Evolutionary conservation across 1,140 invertebrate genomes (phyloP).

Genomic region (Luehdorfia chinensis): DNA sequence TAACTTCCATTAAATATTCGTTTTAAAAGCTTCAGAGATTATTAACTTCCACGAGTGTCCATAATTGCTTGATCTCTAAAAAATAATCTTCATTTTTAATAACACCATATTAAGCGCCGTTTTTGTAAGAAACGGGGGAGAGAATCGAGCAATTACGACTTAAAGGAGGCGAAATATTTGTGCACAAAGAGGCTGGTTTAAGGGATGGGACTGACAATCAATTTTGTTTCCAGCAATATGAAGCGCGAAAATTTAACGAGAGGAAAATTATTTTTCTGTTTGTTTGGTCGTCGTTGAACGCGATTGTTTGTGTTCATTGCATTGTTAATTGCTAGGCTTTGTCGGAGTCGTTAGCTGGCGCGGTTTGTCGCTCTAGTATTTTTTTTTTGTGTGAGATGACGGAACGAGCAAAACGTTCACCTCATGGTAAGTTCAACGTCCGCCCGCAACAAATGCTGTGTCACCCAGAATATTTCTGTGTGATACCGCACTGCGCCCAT

Average conservation of each 20-base stretch:
- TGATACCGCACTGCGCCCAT: too few species aligned
- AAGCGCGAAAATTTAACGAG: conserved; percentile 51
- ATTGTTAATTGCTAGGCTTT: conserved; percentile 14
- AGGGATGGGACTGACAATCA: conserved; percentile 31
- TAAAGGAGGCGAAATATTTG: conserved; percentile 28
- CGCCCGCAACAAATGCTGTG: too few species aligned
- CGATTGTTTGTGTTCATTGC: conserved; percentile 12
- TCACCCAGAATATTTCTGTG: too few species aligned
- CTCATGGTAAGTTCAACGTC: too few species aligned
- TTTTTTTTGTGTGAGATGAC: too few species aligned
- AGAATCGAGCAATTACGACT: conserved; percentile 31
- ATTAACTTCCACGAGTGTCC: conserved; percentile 8
- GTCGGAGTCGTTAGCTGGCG: background rate
- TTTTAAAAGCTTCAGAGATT: conserved; percentile 12
- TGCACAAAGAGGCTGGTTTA: conserved; percentile 8
- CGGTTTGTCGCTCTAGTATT: background rate
- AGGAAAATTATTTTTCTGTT: conserved; percentile 22
- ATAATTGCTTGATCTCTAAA: conserved; percentile 16
- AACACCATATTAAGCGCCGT: conserved; percentile 21
- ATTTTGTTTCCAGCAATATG: conserved; percentile 35
- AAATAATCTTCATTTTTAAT: conserved; percentile 17
- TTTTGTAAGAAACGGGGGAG: conserved; percentile 11
- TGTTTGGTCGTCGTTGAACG: background rate
- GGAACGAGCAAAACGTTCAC: too few species aligned
- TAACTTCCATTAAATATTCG: too few species aligned